These are phyloP conservation scores for Drosophila multiciliata DNA, from an alignment of 2,888 invertebrate species.

Conservation along the genomic window DNA sequence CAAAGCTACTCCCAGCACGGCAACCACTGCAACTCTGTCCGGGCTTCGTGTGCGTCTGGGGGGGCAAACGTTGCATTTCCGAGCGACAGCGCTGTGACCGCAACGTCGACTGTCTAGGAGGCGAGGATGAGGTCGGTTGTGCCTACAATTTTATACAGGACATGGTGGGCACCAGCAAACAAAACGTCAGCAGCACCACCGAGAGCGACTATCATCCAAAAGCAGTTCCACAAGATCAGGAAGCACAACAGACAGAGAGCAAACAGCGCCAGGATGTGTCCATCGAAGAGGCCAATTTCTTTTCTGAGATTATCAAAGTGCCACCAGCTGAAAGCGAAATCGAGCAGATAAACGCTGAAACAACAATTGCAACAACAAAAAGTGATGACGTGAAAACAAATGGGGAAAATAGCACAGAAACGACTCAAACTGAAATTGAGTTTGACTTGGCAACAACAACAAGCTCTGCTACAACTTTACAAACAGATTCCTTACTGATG, in stretches of 20 bases:
- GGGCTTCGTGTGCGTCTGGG: conserved; percentile 89
- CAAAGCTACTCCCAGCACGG: conserved; percentile 83
- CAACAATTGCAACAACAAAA: conserved; percentile 11
- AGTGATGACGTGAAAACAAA: neutral
- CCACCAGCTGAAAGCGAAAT: conserved; percentile 5
- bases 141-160: conserved; percentile 82
- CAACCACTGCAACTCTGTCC: conserved; percentile 89
- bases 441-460: conserved; percentile 11
- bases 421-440: conserved; percentile 3
- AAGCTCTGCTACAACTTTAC: neutral
- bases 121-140: conserved; percentile 92
- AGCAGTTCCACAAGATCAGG: conserved; percentile 9
- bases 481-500: neutral
- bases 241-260: conserved; percentile 17
- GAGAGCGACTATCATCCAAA: conserved; percentile 76
- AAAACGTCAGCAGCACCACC: conserved; percentile 62
- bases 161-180: conserved; percentile 69
- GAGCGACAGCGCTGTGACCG: conserved; percentile 89
- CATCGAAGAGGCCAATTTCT: conserved; percentile 45
- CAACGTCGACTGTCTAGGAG: conserved; percentile 90
- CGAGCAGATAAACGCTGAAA: neutral
- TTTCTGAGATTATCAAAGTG: conserved; percentile 15
- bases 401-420: conserved; percentile 6
- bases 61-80: conserved; percentile 89
- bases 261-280: conserved; percentile 51